Percentiles rank a stretch among this genome's conserved stretches.
Evolutionary conservation across 2,888 invertebrate species (phyloP).

Genomic region (Parelbella ahira): DNA sequence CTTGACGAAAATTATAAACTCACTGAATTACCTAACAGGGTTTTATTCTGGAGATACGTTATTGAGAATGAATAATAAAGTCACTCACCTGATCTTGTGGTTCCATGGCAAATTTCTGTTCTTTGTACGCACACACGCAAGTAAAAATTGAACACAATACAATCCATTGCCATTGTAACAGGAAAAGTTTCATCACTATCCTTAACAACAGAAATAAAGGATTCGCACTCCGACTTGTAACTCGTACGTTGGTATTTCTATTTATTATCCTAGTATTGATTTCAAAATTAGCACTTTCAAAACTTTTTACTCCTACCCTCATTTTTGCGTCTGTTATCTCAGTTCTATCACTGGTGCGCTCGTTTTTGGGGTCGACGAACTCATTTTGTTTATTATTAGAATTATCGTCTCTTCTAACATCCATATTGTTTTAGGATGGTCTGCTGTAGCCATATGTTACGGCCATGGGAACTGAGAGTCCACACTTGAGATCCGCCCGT

Average conservation of each 20-base stretch:
- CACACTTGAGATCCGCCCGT: constrained; percentile 23
- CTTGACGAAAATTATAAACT: no score
- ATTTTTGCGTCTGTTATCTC: constrained; percentile 25
- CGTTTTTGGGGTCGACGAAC: constrained; percentile 16
- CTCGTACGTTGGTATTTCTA: constrained; percentile 31
- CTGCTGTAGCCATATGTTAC: constrained; percentile 31
- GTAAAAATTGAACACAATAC: constrained; percentile 43
- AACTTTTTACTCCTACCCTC: constrained; percentile 1
- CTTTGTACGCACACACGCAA: constrained; percentile 51
- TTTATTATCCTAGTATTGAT: constrained; percentile 24
- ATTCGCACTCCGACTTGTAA: constrained; percentile 63
- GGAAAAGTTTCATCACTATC: constrained; percentile 41
- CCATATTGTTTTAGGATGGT: constrained; percentile 31
- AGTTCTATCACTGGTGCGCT: constrained; percentile 10
- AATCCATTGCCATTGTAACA: constrained; percentile 43
- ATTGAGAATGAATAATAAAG: no score
- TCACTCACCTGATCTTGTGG: constrained; percentile 71
- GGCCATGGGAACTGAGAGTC: constrained; percentile 26
- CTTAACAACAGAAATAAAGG: constrained; percentile 64
- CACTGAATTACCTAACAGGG: no score
- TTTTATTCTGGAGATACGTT: no score
- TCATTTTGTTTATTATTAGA: constrained; percentile 27
- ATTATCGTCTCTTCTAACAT: constrained; percentile 23
- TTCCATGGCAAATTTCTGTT: constrained; percentile 71
- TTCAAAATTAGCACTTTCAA: constrained; percentile 22